These are phyloP conservation scores for Eristalinus aeneus DNA, from an alignment of 2,888 invertebrate species.

Conservation along the genomic window DNA sequence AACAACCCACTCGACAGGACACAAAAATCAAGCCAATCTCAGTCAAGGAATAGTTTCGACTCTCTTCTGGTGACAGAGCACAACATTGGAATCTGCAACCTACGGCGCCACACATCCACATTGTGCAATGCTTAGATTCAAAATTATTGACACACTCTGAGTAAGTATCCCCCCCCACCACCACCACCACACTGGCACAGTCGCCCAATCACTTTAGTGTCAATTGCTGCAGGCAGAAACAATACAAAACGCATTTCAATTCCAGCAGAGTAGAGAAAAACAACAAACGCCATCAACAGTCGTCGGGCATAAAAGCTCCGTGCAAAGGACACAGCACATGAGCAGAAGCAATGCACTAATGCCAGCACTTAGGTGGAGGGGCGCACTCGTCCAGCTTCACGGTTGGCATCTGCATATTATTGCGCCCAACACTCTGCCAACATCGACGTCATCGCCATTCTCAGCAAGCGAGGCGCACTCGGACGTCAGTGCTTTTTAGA, in stretches of 20 bases:
- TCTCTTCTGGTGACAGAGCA: no score
- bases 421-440: conserved; percentile 8
- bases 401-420: conserved; percentile 23
- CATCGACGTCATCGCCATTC: background rate
- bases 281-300: background rate
- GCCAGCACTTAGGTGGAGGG: conserved; percentile 43
- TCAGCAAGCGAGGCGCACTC: background rate
- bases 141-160: conserved; percentile 52
- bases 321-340: conserved; percentile 54
- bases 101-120: conserved; percentile 12
- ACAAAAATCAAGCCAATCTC: no score
- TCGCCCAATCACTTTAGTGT: conserved; percentile 60
- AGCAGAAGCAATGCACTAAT: conserved; percentile 22
- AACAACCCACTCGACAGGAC: no score
- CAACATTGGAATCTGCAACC: conserved; percentile 20
- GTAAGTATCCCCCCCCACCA: conserved; percentile 10
- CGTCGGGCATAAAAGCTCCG: background rate
- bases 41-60: background rate
- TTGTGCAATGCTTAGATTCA: conserved; percentile 23
- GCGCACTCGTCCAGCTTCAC: background rate
- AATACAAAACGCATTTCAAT: conserved; percentile 35
- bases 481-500: conserved; percentile 18
- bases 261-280: conserved; percentile 24
- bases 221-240: conserved; percentile 45
- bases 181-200: conserved; percentile 8